These are phyloP conservation scores for Porphyrio hochstetteri DNA, from an alignment of 2,113 vertebrate genomes.

Conservation along the genomic window DNA sequence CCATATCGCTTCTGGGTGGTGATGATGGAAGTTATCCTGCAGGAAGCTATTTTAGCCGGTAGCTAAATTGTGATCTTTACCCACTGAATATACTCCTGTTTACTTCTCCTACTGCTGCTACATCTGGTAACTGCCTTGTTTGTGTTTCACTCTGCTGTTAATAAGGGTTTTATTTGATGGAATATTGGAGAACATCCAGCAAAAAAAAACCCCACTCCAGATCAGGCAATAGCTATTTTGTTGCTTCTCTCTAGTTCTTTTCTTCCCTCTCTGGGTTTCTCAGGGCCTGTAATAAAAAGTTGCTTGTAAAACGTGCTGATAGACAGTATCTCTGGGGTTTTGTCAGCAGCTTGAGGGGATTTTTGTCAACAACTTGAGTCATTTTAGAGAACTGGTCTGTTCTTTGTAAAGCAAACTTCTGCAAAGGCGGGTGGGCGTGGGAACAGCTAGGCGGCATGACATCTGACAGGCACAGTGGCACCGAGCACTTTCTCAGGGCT, in stretches of 20 bases:
- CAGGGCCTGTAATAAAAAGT: neutral
- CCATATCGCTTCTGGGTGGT: neutral
- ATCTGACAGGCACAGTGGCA: neutral
- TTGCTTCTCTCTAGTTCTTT: neutral
- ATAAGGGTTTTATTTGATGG: constrained; percentile 5
- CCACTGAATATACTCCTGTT: neutral
- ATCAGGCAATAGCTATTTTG: neutral
- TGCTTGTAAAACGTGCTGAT: neutral
- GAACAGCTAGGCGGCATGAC: neutral
- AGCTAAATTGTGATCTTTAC: neutral
- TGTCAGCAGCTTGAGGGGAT: constrained; percentile 3
- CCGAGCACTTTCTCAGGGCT: neutral
- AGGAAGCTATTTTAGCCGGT: neutral
- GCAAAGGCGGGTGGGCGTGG: neutral
- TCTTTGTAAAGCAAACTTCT: neutral
- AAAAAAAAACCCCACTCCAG: neutral
- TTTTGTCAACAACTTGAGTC: constrained; percentile 3
- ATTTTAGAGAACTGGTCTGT: neutral
- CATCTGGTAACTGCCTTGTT: neutral
- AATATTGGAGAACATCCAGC: constrained; percentile 7
- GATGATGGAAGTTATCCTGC: neutral
- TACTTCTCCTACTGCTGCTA: neutral
- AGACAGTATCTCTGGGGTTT: neutral
- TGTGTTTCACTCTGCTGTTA: neutral
- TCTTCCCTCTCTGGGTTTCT: neutral